Evolutionary conservation across 2,888 invertebrate genomes (phyloP).

Genomic region (Mesopsocus fuscifrons): DNA sequence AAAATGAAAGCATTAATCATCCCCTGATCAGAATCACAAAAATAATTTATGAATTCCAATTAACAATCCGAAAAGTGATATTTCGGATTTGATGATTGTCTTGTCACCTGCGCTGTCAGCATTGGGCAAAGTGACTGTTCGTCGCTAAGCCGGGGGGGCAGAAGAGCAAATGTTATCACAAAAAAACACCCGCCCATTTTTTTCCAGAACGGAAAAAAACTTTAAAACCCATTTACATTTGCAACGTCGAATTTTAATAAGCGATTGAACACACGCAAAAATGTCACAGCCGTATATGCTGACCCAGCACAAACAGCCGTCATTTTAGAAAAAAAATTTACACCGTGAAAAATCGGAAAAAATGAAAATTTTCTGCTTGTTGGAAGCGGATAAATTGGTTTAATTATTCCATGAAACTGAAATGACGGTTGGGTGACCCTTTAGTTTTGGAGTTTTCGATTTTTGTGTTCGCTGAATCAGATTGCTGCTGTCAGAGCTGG

Average conservation of each 20-base stretch:
- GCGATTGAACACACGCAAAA: too few species aligned
- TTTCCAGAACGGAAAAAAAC: slow-evolving; percentile 4
- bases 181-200: slow-evolving; percentile 7
- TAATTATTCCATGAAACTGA: slow-evolving; percentile 10
- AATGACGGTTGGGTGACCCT: slow-evolving; percentile 9
- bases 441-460: slow-evolving; percentile 3
- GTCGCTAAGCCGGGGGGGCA: too few species aligned
- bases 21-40: too few species aligned
- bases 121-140: too few species aligned
- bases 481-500: slow-evolving; percentile 2
- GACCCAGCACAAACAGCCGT: too few species aligned
- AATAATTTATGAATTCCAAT: too few species aligned
- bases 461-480: too few species aligned
- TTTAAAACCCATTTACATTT: slow-evolving; percentile 10
- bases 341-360: neutral
- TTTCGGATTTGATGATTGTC: too few species aligned
- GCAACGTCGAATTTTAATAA: slow-evolving; percentile 8
- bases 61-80: too few species aligned
- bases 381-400: slow-evolving; percentile 4
- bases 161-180: slow-evolving; percentile 9
- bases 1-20: too few species aligned
- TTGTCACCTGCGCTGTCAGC: too few species aligned
- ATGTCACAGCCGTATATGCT: too few species aligned
- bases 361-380: slow-evolving; percentile 9
- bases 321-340: neutral